Base-by-base conservation (phyloP, 1,140 invertebrate species). In the Drosophila pachea region DNA sequence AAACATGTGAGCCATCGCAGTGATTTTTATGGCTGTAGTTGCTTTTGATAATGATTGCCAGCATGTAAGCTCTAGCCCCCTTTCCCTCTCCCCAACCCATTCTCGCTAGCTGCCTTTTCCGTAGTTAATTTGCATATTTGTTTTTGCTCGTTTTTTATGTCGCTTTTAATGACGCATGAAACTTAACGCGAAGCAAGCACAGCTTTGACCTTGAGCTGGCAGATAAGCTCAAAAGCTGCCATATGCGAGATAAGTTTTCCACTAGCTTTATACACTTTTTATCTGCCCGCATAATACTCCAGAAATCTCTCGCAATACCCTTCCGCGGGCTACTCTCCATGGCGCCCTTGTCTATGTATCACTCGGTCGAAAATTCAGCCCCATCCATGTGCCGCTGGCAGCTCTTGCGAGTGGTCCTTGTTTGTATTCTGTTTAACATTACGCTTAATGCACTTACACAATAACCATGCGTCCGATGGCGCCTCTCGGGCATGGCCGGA, bases 381-480 rank as follows among this genome's bases (percentile, higher is more conserved):
- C 9, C 42, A 48, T 59, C 3, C 45, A 43, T 32, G 33, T 12
- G 5, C 31, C 55, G 66, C 63, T 68, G 2, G 32, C 36, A 32
- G 7, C 14, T 54, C 42, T 55, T 56, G 61, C 61, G 56, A 58
- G 61, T 66, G 54, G 55, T 73, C 76, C 81, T 79, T 84, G 73
- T 79, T 86, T 68, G 73, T 76, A 79, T 73, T 79, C 73, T 74
- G 66, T 66, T 79, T 55, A 79, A 73, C 76, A 84, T 74, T 79
- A 74, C 73, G 73, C 79, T 86, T 86, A 84, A 84, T 84, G 79
- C 76, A 74, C 79, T 84, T 79, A 79, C 79, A 84, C 79, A 84
- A 84, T 79, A 79, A 86, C 79, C 81, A 84, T 84, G 79, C 79
- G 75, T 66, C 31, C 38, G 33, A 16, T 11, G 31, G 7, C 16